These are phyloP conservation scores for Podilymbus podiceps DNA, from an alignment of 2,113 vertebrate genomes.

Conservation along the genomic window DNA sequence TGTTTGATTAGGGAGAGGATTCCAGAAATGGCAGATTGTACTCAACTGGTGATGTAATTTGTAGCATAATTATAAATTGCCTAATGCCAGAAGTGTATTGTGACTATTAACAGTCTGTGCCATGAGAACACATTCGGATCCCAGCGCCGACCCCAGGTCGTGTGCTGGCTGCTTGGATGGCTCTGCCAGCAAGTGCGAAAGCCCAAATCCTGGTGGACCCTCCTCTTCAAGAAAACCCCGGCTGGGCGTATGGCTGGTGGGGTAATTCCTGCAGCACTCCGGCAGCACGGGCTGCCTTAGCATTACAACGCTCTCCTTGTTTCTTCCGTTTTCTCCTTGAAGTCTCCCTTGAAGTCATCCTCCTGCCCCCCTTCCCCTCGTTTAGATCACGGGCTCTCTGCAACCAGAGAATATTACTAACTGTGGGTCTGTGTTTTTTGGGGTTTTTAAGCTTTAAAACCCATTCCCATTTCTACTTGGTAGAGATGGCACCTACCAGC, in stretches of 20 bases:
- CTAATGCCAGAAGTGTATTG: not conserved
- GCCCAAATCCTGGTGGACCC: not conserved
- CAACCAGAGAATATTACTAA: not conserved
- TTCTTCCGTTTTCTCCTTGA: not conserved
- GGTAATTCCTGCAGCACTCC: not conserved
- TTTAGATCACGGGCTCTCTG: not conserved
- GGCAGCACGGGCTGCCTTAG: rapidly evolving
- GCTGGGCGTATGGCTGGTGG: not conserved
- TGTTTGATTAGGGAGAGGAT: not conserved
- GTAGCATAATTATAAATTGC: not conserved
- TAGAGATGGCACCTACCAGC: not conserved
- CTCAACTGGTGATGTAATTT: constrained; percentile 42
- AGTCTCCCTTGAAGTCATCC: not conserved
- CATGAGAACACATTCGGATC: not conserved
- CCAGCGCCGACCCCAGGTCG: not conserved
- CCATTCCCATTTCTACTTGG: not conserved
- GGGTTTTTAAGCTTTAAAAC: not conserved
- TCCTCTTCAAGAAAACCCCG: not conserved
- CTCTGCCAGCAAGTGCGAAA: not conserved
- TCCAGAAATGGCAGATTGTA: constrained; percentile 53
- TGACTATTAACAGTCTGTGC: not conserved
- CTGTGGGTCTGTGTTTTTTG: not conserved
- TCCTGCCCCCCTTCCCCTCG: not conserved
- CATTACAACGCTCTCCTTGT: rapidly evolving
- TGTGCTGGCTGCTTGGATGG: not conserved